These are phyloP conservation scores for Ciconia maguari DNA, from an alignment of 2,113 vertebrate genomes.

Conservation along the genomic window DNA sequence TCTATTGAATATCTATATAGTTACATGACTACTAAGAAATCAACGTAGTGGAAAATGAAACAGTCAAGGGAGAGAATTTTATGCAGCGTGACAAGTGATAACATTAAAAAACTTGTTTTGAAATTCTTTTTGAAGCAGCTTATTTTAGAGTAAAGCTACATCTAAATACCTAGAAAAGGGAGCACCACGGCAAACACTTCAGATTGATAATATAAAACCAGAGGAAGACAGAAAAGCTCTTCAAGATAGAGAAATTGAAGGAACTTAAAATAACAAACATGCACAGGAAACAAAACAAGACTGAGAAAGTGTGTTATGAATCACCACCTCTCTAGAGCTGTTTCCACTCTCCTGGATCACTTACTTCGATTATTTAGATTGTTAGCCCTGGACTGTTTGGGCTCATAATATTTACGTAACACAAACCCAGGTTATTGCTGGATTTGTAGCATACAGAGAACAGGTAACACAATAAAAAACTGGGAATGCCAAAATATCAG, in stretches of 20 bases:
- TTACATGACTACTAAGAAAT: background rate
- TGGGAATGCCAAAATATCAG: background rate
- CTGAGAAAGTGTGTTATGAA: constrained; percentile 21
- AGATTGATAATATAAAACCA: background rate
- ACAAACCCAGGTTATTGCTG: background rate
- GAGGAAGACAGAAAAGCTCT: background rate
- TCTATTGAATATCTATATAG: background rate
- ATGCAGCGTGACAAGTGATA: background rate
- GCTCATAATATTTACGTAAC: background rate
- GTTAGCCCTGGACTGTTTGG: background rate
- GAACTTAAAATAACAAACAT: constrained; percentile 32
- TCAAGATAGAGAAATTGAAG: background rate
- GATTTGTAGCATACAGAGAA: background rate
- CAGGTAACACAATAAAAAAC: background rate
- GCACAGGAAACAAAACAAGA: constrained; percentile 53
- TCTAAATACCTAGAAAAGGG: background rate
- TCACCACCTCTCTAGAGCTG: background rate
- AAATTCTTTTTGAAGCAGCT: background rate
- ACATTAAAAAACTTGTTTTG: background rate
- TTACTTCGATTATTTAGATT: background rate
- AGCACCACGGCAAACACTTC: background rate
- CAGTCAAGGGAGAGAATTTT: background rate
- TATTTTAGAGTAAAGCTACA: background rate
- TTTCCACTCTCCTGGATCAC: constrained; percentile 9
- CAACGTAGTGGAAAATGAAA: background rate